phyloP scores from a whole-genome alignment of 2,113 vertebrate genomes.

The Daphoenositta chrysoptera region DNA sequence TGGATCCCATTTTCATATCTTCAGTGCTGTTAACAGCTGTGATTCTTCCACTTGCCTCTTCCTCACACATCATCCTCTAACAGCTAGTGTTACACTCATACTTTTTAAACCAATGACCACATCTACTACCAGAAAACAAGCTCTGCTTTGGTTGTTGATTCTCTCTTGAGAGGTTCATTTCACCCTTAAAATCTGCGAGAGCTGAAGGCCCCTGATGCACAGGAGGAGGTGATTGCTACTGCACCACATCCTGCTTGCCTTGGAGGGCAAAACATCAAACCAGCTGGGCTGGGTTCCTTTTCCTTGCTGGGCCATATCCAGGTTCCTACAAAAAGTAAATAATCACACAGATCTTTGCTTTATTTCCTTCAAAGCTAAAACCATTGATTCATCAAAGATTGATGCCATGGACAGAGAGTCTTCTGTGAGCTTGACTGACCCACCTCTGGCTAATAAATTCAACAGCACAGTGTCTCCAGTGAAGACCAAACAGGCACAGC shows the following conservation, averaged over 20 bases:
- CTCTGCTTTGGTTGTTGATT: background rate
- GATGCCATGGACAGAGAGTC: background rate
- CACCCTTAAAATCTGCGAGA: background rate
- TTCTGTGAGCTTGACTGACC: background rate
- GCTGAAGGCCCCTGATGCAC: background rate
- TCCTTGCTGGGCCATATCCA: accelerated
- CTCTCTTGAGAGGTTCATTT: background rate
- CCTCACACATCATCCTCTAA: background rate
- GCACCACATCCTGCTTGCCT: background rate
- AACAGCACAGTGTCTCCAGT: background rate
- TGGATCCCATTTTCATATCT: background rate
- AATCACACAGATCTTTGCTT: background rate
- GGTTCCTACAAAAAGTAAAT: background rate
- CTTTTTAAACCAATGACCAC: background rate
- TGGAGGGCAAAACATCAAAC: background rate
- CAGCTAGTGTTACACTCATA: background rate
- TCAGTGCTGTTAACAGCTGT: background rate
- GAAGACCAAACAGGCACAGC: background rate
- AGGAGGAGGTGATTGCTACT: background rate
- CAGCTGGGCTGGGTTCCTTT: background rate
- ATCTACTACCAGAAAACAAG: background rate
- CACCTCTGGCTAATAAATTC: background rate
- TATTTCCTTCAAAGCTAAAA: slow-evolving; percentile 43
- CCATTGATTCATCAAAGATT: background rate
- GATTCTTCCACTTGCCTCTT: background rate